Evolutionary conservation across 2,888 invertebrate species (phyloP).

Genomic region (Sphaeridia pumilis): DNA sequence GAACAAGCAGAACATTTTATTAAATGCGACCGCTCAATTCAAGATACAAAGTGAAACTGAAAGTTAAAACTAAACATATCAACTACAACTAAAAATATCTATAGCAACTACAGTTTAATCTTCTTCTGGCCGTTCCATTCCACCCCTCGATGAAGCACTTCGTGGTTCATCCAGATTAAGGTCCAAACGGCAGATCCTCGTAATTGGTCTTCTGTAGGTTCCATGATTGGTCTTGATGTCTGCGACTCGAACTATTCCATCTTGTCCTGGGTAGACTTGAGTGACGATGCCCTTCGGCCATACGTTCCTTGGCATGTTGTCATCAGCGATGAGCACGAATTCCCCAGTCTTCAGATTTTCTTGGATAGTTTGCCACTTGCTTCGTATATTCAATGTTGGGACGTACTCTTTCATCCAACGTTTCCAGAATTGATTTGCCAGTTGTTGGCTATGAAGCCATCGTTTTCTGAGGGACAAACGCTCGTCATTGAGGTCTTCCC

Average conservation of each 20-base stretch:
- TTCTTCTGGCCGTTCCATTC: too few relatives aligned
- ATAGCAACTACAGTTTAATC: too few relatives aligned
- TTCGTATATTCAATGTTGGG: slow-evolving; percentile 16
- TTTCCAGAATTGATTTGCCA: slow-evolving; percentile 26
- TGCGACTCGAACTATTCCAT: slow-evolving; percentile 12
- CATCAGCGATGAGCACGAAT: slow-evolving; percentile 11
- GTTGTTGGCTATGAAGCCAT: slow-evolving; percentile 18
- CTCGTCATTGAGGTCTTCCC: slow-evolving; percentile 12
- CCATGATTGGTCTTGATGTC: slow-evolving; percentile 5
- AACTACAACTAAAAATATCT: too few relatives aligned
- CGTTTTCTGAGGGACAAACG: slow-evolving; percentile 9
- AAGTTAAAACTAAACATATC: too few relatives aligned
- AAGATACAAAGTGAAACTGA: too few relatives aligned
- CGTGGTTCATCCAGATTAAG: background rate
- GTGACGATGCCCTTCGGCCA: slow-evolving; percentile 12
- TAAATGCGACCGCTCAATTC: too few relatives aligned
- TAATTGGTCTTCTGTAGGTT: slow-evolving; percentile 9
- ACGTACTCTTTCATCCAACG: slow-evolving; percentile 26
- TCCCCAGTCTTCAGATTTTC: slow-evolving; percentile 10
- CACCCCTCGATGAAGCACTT: background rate
- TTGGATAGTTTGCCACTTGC: slow-evolving; percentile 18
- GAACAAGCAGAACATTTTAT: too few relatives aligned
- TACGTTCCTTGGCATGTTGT: slow-evolving; percentile 5
- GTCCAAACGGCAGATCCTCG: slow-evolving; percentile 8
- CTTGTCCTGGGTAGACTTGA: slow-evolving; percentile 3